Evolutionary conservation across 2,888 invertebrate genomes (phyloP), one percentile per base, ranked within the genome.

Genomic region (Aphidoletes aphidimyza): DNA sequence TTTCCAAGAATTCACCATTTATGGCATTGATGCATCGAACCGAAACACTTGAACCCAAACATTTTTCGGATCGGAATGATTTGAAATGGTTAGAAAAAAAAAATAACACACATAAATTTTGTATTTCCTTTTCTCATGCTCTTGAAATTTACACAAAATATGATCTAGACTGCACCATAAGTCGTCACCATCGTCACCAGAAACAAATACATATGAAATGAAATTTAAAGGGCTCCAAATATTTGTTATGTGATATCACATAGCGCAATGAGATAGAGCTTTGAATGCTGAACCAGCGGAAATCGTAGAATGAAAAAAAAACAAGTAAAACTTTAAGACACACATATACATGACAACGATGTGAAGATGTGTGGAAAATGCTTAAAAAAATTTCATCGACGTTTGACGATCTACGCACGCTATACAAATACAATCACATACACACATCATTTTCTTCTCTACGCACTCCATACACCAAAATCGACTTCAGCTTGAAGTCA

Each of bases 301-400:
- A 69, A 69, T 69, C 69, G 30, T 1, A 2, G 69, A 54, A n/a
- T 22, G 5, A 54, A n/a, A 47, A 11, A 47, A 6, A 47, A 2
- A 47, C 47, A 47, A 47, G 2, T 11, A 47, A 6, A 14, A 54
- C 6, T 26, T 22, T 26, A 30, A 69, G 30, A 69, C 11, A 14
- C 30, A 69, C 17, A 69, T 17, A 30, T 69, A 69, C 69, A 69
- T 0, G 69, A 6, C 17, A 39, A 39, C 54, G 54, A 54, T 69
- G 17, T 69, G 69, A n/a, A 69, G 69, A 69, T 69, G 69, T 30
- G 30, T 69, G 69, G 69, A 69, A 69, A 69, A 69, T 69, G 34
- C 69, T 9, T 39, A 39, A 54, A 54, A 22, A 69, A 69, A 69
- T 14, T 17, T 30, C 2, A 19, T 47, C 6, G 3, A 19, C 69